phyloP scores from a whole-genome alignment of 1,140 invertebrate species.

The Drosophila sp. region DNA sequence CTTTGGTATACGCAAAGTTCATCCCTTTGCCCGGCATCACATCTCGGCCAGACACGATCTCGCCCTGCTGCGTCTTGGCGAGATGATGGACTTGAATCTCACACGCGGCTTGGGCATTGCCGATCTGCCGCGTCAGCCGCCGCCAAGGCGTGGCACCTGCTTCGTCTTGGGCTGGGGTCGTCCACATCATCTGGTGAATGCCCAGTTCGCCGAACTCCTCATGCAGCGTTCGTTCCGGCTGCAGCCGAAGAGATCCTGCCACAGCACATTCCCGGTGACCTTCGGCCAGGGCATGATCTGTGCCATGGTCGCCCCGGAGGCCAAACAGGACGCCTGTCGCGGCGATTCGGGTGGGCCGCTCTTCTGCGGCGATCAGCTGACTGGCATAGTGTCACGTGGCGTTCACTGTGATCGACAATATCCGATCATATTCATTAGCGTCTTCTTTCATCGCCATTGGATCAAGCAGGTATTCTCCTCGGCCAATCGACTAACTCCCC shows the following conservation, averaged over 20 bases:
- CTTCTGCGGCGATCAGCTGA: conserved; percentile 15
- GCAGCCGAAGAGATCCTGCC: background rate
- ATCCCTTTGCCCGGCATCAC: background rate
- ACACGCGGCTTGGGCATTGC: conserved; percentile 9
- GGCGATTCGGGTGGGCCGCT: conserved; percentile 20
- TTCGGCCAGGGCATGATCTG: conserved; percentile 16
- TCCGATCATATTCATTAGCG: conserved; percentile 9
- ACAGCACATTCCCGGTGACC: background rate
- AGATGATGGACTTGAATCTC: conserved; percentile 12
- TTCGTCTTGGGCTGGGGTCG: conserved; percentile 20
- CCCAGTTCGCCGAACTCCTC: background rate
- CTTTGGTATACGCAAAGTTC: background rate
- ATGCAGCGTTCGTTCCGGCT: background rate
- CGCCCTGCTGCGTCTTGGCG: conserved; percentile 11
- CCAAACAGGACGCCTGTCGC: conserved; percentile 5
- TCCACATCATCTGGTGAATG: background rate
- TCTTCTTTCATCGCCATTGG: conserved; percentile 17
- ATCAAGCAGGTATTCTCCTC: conserved; percentile 1
- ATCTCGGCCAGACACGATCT: conserved; percentile 1
- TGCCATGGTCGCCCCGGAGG: conserved; percentile 2
- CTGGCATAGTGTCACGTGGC: conserved; percentile 20
- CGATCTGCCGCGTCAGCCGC: background rate
- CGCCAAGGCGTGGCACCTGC: background rate
- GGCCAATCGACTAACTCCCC: background rate
- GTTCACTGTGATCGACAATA: conserved; percentile 15